A percentile compares a stretch with the other conserved stretches of the same genome.
phyloP scores from a whole-genome alignment of 2,797 vertebrate genomes.

The Spinibarbus caldwelli region DNA sequence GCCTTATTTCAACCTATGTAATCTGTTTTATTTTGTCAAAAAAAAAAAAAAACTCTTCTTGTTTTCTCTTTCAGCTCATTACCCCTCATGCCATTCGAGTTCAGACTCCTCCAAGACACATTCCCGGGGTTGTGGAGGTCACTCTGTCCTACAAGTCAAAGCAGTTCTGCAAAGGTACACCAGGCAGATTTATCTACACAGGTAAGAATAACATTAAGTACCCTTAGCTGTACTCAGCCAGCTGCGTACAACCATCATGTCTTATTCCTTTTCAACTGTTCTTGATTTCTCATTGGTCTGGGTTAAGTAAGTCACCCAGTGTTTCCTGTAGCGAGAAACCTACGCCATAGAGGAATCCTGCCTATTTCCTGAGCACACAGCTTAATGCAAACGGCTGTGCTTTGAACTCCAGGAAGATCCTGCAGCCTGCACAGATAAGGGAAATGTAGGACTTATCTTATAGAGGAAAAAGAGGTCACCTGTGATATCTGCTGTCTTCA shows the following conservation, averaged over 20 bases:
- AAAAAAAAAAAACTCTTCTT: not conserved
- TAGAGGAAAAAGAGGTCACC: conserved; percentile 34
- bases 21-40: not conserved
- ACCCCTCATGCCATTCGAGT: conserved; percentile 97
- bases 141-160: conserved; percentile 99
- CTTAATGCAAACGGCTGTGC: conserved; percentile 33
- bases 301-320: conserved; percentile 1
- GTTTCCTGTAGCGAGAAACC: conserved; percentile 20
- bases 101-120: conserved; percentile 90
- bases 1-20: not conserved
- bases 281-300: conserved; percentile 18
- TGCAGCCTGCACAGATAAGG: conserved; percentile 52
- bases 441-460: conserved; percentile 46
- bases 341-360: conserved; percentile 42
- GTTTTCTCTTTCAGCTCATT: conserved; percentile 83
- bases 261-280: not conserved
- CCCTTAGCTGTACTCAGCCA: not conserved
- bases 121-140: conserved; percentile 95
- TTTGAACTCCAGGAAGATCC: conserved; percentile 39
- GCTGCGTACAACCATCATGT: not conserved
- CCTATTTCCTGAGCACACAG: conserved; percentile 48
- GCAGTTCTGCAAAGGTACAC: conserved; percentile 99
- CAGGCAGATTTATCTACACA: conserved; percentile 99
- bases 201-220: conserved; percentile 86
- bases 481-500: conserved; percentile 29